These are phyloP conservation scores for Riparia riparia DNA, from an alignment of 2,113 vertebrate species.

Conservation along the genomic window DNA sequence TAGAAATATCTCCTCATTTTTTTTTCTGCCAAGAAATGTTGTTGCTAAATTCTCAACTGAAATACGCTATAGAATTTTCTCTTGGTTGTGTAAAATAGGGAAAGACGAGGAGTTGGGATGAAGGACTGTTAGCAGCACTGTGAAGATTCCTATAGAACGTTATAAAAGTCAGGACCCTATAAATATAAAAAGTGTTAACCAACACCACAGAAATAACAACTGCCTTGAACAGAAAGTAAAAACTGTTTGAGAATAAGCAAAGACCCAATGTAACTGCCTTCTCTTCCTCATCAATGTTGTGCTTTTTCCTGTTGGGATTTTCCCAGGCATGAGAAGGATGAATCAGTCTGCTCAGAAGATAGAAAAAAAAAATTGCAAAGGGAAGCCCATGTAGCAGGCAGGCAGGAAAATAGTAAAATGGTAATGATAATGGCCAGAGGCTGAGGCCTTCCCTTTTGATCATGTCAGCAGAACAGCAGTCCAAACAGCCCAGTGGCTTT, in stretches of 20 bases:
- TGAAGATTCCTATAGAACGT: not conserved
- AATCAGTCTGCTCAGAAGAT: not conserved
- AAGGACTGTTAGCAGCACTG: not conserved
- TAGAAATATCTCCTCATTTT: not conserved
- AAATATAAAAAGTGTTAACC: not conserved
- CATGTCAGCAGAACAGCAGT: not conserved
- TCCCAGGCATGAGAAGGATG: slow-evolving; percentile 6
- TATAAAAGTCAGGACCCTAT: not conserved
- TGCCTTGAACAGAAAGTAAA: not conserved
- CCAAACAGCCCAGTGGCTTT: slow-evolving; percentile 15
- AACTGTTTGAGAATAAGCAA: not conserved
- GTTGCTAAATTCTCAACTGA: not conserved
- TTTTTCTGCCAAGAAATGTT: not conserved
- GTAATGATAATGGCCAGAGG: slow-evolving; percentile 38
- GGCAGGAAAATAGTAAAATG: slow-evolving; percentile 41
- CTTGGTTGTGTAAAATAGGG: not conserved
- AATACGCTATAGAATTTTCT: not conserved
- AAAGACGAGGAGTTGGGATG: not conserved
- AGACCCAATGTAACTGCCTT: not conserved
- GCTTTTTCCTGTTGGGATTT: slow-evolving; percentile 1
- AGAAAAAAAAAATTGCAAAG: slow-evolving; percentile 20
- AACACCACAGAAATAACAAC: not conserved
- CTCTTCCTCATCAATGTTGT: not conserved
- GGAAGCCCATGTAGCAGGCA: slow-evolving; percentile 54
- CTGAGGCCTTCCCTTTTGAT: slow-evolving; percentile 45